A percentile compares a stretch with the other conserved stretches of the same genome.
These are phyloP conservation scores for Chaetoderma sp. DNA, from an alignment of 2,888 invertebrate species.

Conservation along the genomic window DNA sequence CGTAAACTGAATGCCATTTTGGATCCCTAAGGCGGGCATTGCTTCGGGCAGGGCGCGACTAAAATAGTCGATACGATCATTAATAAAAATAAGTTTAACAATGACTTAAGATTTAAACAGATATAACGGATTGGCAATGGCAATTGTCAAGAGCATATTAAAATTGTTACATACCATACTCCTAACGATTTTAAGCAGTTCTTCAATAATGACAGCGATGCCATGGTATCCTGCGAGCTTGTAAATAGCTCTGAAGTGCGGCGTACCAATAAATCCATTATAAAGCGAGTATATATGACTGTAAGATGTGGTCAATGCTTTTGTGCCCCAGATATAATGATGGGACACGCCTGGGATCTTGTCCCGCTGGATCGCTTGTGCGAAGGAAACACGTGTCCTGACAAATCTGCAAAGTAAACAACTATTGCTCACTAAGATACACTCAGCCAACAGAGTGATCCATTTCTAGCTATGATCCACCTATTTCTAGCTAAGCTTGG, in stretches of 20 bases:
- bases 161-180: constrained; percentile 75
- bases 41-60: no score
- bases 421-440: no score
- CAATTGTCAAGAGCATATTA: not conserved
- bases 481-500: no score
- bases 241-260: constrained; percentile 93
- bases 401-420: constrained; percentile 41
- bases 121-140: no score
- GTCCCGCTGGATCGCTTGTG: constrained; percentile 79
- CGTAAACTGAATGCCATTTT: no score
- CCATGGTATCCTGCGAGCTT: constrained; percentile 98
- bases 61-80: no score
- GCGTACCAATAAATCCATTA: constrained; percentile 91
- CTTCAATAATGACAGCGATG: constrained; percentile 97
- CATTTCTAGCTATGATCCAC: no score
- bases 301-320: constrained; percentile 69
- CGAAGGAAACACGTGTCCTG: constrained; percentile 46
- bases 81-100: no score
- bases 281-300: constrained; percentile 87
- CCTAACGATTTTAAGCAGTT: constrained; percentile 93
- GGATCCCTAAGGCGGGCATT: no score
- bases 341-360: constrained; percentile 93
- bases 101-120: no score
- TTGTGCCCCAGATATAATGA: constrained; percentile 95
- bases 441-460: no score